Base-by-base conservation (phyloP, 2,888 invertebrate species). In the Pristionchus fissidentatus region DNA sequence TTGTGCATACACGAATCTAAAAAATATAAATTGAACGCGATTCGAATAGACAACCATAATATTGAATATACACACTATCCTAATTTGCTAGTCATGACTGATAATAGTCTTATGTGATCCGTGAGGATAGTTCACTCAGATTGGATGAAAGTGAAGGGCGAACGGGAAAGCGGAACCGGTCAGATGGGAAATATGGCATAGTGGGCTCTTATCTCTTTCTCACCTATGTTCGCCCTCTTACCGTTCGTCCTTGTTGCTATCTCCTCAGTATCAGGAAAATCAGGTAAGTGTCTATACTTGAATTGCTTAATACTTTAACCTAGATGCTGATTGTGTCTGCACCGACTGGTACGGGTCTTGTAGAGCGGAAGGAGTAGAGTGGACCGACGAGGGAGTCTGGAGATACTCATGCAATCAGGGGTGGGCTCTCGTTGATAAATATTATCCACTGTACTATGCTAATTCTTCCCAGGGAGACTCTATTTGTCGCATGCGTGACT, bases 291-390 rank as follows among this genome's bases (percentile, higher is more conserved):
- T 73, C 22, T 43, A 35, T 46, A 22, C 66, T 35, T 38, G 38
- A 66, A 66, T 38, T 38, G 66, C 35, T 66, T 3, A 26, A 35
- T 22, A 29, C n/a, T n/a, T 73, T 43, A 8, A 5, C 19, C 3
- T 29, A 73, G 73, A 43, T 73, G 15, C 43, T 13, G n/a, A n/a
- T 29, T 73, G 73, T 29, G 13, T 43, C 13, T 73, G 73, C 22
- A n/a, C 8, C 1, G 92, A 92, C 84, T 92, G 90, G 90, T 92
- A 92, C 77, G 92, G 92, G 1, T 84, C 83, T 10, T 92, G 92
- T 75, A 84, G 87, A 22, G 43, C 46, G 7, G 80, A 85, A 35
- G 89, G 90, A 4, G 88, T 88, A 22, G 86, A 83, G 73, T 92
- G 92, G 92, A 82, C 85, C 0, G 92, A 92, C 83, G 91, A 92